phyloP scores from a whole-genome alignment of 2,888 invertebrate species.

The Caenorhabditis sp. region DNA sequence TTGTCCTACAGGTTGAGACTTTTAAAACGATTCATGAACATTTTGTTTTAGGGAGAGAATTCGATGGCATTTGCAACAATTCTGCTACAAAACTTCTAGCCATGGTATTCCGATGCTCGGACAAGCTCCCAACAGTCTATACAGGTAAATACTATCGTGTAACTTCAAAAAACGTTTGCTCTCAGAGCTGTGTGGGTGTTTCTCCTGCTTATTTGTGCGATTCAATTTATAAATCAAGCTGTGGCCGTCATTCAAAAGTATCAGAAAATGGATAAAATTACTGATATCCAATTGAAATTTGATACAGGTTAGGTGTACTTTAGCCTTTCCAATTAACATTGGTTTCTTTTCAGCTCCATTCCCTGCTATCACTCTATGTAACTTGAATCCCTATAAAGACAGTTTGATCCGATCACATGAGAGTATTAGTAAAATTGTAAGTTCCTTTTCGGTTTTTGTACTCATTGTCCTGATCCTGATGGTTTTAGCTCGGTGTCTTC shows the following conservation, averaged over 20 bases:
- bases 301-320: conserved; percentile 64
- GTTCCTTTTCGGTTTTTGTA: conserved; percentile 13
- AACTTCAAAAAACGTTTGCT: neutral
- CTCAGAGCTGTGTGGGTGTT: conserved; percentile 70
- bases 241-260: conserved; percentile 72
- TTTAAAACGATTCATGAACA: neutral
- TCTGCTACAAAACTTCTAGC: conserved; percentile 76
- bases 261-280: conserved; percentile 74
- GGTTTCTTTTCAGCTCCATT: conserved; percentile 69
- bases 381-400: conserved; percentile 76
- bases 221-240: conserved; percentile 72
- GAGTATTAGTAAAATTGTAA: conserved; percentile 73
- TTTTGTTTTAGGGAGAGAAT: conserved; percentile 64
- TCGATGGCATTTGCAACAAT: conserved; percentile 72
- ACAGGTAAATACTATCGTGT: conserved; percentile 54
- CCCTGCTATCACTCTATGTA: conserved; percentile 77
- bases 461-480: neutral
- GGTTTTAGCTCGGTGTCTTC: conserved; percentile 63
- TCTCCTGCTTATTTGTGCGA: conserved; percentile 65
- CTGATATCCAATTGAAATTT: conserved; percentile 76
- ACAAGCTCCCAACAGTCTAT: conserved; percentile 70
- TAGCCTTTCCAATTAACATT: neutral
- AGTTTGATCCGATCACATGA: conserved; percentile 71
- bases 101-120: conserved; percentile 77
- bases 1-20: conserved; percentile 65